phyloP scores from a whole-genome alignment of 1,140 invertebrate species.

The Vollenhovia emeryi region DNA sequence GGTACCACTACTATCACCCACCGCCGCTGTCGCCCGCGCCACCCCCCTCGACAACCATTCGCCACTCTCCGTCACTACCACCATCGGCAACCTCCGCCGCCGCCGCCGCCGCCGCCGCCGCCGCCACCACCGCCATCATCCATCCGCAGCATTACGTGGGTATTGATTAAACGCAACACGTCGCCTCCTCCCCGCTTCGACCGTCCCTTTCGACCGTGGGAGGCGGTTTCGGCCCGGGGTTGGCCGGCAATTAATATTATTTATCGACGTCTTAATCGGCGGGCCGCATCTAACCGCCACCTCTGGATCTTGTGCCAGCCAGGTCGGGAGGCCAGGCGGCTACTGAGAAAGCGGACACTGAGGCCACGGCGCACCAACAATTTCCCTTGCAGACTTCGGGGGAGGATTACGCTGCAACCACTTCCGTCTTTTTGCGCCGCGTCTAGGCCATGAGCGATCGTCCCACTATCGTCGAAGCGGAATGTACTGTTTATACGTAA shows the following conservation, averaged over 20 bases:
- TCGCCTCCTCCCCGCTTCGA: constrained; percentile 54
- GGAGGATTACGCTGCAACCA: background rate
- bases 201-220: constrained; percentile 43
- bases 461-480: constrained; percentile 19
- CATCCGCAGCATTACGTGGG: constrained; percentile 77
- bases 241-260: constrained; percentile 85
- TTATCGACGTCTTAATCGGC: constrained; percentile 85
- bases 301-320: constrained; percentile 55
- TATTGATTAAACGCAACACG: constrained; percentile 84
- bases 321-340: constrained; percentile 50
- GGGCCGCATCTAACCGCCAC: constrained; percentile 79
- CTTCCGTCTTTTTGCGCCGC: constrained; percentile 20
- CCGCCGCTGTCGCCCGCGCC: constrained; percentile 1
- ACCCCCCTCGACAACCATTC: constrained; percentile 31
- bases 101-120: constrained; percentile 43
- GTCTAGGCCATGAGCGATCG: constrained; percentile 19
- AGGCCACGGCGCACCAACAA: constrained; percentile 5
- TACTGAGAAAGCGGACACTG: constrained; percentile 37
- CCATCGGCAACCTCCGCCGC: constrained; percentile 49
- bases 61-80: constrained; percentile 58
- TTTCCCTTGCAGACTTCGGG: constrained; percentile 4
- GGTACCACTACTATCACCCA: background rate
- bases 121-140: constrained; percentile 68
- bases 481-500: background rate
- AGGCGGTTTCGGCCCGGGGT: constrained; percentile 68